Percentiles rank a stretch among this genome's conserved stretches.
phyloP scores from a whole-genome alignment of 1,140 invertebrate genomes.

The Cecropterus lyciades region DNA sequence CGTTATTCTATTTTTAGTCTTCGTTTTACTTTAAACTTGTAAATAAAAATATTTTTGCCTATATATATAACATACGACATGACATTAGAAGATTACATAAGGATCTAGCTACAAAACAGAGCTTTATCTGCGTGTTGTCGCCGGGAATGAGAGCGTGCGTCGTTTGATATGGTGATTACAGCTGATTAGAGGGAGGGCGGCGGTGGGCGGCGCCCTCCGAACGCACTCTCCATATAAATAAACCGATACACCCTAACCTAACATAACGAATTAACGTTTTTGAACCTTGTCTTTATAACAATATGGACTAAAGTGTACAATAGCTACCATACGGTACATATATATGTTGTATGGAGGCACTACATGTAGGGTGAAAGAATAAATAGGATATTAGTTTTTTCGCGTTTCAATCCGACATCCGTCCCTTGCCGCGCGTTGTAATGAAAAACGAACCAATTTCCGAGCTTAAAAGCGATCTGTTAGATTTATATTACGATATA shows the following conservation, averaged over 20 bases:
- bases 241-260: conserved; percentile 70
- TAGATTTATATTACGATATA: conserved; percentile 31
- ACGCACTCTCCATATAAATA: conserved; percentile 80
- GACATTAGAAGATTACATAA: conserved; percentile 24
- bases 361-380: conserved; percentile 60
- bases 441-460: conserved; percentile 77
- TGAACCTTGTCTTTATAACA: conserved; percentile 30
- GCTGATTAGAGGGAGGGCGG: conserved; percentile 77
- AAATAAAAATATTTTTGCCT: neutral
- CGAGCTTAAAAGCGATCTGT: conserved; percentile 46
- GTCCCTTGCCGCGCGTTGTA: conserved; percentile 65
- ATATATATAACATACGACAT: neutral
- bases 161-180: conserved; percentile 84
- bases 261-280: conserved; percentile 27
- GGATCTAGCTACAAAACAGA: conserved; percentile 50
- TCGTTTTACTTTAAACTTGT: too few relatives aligned
- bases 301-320: conserved; percentile 29
- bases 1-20: too few relatives aligned
- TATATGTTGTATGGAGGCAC: conserved; percentile 41
- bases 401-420: conserved; percentile 63
- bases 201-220: conserved; percentile 54
- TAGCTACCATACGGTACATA: conserved; percentile 21
- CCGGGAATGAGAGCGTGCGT: conserved; percentile 75
- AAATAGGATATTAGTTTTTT: conserved; percentile 80
- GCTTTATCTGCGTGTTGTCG: conserved; percentile 77